These are phyloP conservation scores for Apis mellifera DNA, from an alignment of 1,140 invertebrate genomes.

Conservation along the genomic window Amel_HAv3.1 CM009945.2:2545001-2545500, in stretches of 20 bases:
- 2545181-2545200: conserved; percentile 56
- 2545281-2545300: conserved; percentile 65
- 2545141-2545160: conserved; percentile 8
- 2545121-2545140: conserved; percentile 43
- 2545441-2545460: conserved; percentile 49
- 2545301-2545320: conserved; percentile 35
- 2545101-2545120: conserved; percentile 64
- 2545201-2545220: conserved; percentile 70
- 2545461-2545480: conserved; percentile 25
- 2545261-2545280: conserved; percentile 63
- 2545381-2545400: conserved; percentile 40
- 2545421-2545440: conserved; percentile 52
- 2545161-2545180: conserved; percentile 15
- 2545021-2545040: conserved; percentile 50
- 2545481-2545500: conserved; percentile 16
- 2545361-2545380: conserved; percentile 49
- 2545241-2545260: conserved; percentile 13
- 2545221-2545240: conserved; percentile 58
- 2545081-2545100: conserved; percentile 66
- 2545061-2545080: conserved; percentile 57
- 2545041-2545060: conserved; percentile 48
- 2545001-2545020: conserved; percentile 53
- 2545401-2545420: conserved; percentile 33
- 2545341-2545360: conserved; percentile 21
- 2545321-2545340: not conserved